Evolutionary conservation across 2,113 vertebrate species (phyloP), one percentile per base, ranked within the genome.

Genomic region (Circaetus cinerascens): DNA sequence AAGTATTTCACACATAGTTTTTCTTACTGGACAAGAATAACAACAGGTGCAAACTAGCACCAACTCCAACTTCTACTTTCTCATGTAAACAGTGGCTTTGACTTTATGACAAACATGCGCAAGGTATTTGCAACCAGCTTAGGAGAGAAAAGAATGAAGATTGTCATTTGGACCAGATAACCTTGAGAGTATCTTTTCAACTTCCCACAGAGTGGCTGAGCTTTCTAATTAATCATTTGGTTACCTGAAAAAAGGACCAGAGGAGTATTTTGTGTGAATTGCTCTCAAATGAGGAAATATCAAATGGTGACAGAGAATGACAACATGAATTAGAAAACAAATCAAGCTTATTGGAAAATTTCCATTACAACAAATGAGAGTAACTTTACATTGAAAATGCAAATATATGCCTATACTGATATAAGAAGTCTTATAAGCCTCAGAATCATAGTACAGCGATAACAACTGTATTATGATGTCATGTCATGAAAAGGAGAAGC

Each of bases 31-130:
- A 21, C 34, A 84, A 89, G 51, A 91, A 93, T n/a, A 95, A 86
- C n/a, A 90, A 57, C 85, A 95, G 86, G 83, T 95, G 56, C 2
- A 9, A 91, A 93, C 3, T 40, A 85, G 21, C 77, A 60, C 13
- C 59, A 76, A 8, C 27, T 68, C 56, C 57, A 79, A 3, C 41
- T 90, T 89, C 66, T 68, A 15, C 30, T 76, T 96, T 88, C 53
- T 93, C 43, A 32, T 63, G 51, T 56, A 84, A 88, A 60, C 20
- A 77, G 36, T 14, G 36, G 5, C 23, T 80, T 94, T 80, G 63
- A 90, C 53, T 95, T 93, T 80, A 88, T 51, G 68, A 80, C 59
- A 74, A 93, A 93, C 86, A 95, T 30, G 13, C 91, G 83, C 41
- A 81, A 88, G 16, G 23, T 46, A 83, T 94, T 90, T 90, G 26